Conservation (phyloP, 2,113 vertebrate genomes). For the Catagonus wagneri region DNA sequence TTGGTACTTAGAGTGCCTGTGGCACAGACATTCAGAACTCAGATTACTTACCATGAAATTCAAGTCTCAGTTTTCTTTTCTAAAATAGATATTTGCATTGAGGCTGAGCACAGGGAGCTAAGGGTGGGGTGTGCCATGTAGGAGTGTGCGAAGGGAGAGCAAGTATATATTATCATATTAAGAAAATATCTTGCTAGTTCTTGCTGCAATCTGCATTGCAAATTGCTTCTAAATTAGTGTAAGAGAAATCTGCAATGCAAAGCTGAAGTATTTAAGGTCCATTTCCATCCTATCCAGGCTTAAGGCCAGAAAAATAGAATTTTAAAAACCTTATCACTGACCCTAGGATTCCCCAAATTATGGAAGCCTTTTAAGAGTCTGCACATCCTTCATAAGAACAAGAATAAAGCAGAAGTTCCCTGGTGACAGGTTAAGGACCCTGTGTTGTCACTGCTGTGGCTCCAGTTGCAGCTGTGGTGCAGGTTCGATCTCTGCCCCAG, state of each 20-base stretch:
- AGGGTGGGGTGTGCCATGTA: slow-evolving; percentile 16
- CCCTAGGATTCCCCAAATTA: background rate
- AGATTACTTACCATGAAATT: background rate
- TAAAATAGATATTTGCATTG: slow-evolving; percentile 28
- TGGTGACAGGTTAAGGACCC: too few relatives aligned
- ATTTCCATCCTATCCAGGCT: background rate
- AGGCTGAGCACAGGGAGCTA: background rate
- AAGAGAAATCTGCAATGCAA: slow-evolving; percentile 72
- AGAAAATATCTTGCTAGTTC: slow-evolving; percentile 62
- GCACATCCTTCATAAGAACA: background rate
- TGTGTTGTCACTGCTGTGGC: too few relatives aligned
- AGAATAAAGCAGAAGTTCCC: background rate
- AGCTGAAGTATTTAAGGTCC: slow-evolving; percentile 25
- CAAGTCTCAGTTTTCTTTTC: background rate
- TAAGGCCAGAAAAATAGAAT: background rate
- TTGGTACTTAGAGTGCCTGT: background rate
- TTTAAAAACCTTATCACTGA: background rate
- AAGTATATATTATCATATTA: slow-evolving; percentile 63
- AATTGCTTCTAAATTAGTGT: slow-evolving; percentile 67
- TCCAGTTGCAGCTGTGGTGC: too few relatives aligned
- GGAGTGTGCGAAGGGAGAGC: slow-evolving; percentile 42
- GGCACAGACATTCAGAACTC: background rate
- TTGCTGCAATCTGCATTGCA: slow-evolving; percentile 71
- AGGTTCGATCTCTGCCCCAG: too few relatives aligned
- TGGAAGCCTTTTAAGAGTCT: background rate